Evolutionary conservation across 64 coral and sea anemone species (phyloP), one percentile per base, ranked within the genome.

Genomic region (Platygyra sinensis): DNA sequence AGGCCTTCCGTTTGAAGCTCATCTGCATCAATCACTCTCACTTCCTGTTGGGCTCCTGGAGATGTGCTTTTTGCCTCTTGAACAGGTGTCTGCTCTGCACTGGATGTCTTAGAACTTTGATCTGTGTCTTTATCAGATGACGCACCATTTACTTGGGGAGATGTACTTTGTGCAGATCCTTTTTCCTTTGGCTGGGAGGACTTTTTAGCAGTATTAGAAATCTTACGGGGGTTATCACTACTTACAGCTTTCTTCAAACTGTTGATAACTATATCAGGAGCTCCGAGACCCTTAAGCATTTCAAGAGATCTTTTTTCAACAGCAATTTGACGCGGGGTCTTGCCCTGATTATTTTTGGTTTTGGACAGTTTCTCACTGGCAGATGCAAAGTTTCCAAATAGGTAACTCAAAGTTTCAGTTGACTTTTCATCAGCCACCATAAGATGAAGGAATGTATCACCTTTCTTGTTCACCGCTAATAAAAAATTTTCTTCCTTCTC

Each of bases 381-480:
- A 25, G 14, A 51, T 16, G 16, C 32, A 50, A 85, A 85, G 24
- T 85, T 71, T 27, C 18, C 38, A n/a, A 38, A 46, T 15, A 85
- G 71, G 81, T 85, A 51, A 5, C 25, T n/a, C 22, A 85, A 14
- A 7, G 62, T 69, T 8, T 69, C 62, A 69, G 67, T 24, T 12
- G 81, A 85, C 14, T 49, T 39, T n/a, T 85, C 81, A 85, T 85
- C 81, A 16, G 63, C 51, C 24, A 85, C 81, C 15, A 85, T 51
- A 39, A 71, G 61, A 36, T 85, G 81, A 71, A 85, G 81, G 38
- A 85, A 85, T n/a, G 81, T 67, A 85, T 85, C 60, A 36, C 81
- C 81, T 28, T 38, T 46, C 5, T 85, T 85, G 81, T 85, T 85
- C 5, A 72, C 62, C 0, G 62, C 39, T 20, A 22, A 85, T 12